These are phyloP conservation scores for Toxotes lorentzi DNA, from an alignment of 2,797 vertebrate genomes.

Conservation along the genomic window DNA sequence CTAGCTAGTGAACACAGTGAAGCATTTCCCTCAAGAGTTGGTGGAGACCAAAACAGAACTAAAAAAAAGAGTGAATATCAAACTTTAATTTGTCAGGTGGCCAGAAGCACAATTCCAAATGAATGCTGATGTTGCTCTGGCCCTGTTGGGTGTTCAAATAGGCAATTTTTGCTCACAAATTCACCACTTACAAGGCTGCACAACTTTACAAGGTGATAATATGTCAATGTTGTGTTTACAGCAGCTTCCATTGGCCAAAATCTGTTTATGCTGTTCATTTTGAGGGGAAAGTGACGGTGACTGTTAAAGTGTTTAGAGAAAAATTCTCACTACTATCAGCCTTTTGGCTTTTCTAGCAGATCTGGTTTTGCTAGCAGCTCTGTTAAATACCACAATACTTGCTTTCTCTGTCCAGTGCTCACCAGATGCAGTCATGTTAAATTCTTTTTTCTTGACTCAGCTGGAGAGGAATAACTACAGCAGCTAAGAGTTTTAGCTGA, in stretches of 20 bases:
- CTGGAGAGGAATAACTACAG: no score
- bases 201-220: conserved; percentile 49
- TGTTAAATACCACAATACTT: conserved; percentile 5
- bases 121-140: background rate
- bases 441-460: background rate
- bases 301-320: background rate
- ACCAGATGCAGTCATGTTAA: background rate
- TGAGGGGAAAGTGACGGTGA: conserved; percentile 12
- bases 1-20: background rate
- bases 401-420: conserved; percentile 15
- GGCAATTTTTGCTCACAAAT: conserved; percentile 15
- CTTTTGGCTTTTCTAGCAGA: background rate
- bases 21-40: background rate
- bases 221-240: conserved; percentile 33
- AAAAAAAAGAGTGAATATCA: background rate
- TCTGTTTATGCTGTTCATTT: conserved; percentile 29
- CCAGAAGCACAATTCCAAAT: background rate
- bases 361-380: conserved; percentile 22
- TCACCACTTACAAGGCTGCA: background rate
- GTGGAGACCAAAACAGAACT: conserved; percentile 18
- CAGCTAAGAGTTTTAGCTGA: background rate
- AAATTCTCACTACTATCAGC: background rate
- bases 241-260: conserved; percentile 6
- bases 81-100: background rate
- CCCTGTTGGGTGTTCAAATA: conserved; percentile 7